Percentiles rank a stretch among this genome's conserved stretches.
Evolutionary conservation across 2,888 invertebrate genomes (phyloP).

Genomic region (Drosophila vallismaia): DNA sequence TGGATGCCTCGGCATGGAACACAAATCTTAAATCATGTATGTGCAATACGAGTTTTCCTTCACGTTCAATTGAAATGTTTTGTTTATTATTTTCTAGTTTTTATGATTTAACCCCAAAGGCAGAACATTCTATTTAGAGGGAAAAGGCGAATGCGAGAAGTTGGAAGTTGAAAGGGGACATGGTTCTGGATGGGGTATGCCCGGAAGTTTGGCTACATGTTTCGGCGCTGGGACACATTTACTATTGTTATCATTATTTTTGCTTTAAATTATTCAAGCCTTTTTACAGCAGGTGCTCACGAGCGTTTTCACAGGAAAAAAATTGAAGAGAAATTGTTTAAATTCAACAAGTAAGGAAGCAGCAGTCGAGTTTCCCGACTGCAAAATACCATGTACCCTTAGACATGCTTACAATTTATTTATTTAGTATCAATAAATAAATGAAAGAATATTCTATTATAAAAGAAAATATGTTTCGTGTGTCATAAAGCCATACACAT

Average conservation of each 20-base stretch:
- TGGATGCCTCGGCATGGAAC: constrained; percentile 11
- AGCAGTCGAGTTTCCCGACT: too few species aligned
- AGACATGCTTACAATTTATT: too few species aligned
- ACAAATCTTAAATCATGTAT: constrained; percentile 64
- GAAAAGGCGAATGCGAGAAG: constrained; percentile 1
- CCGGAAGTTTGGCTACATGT: constrained; percentile 73
- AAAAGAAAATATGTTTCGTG: too few species aligned
- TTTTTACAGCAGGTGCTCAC: constrained; percentile 53
- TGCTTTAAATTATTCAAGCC: constrained; percentile 35
- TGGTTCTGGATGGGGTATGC: constrained; percentile 24
- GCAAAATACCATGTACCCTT: too few species aligned
- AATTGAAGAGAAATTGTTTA: neutral
- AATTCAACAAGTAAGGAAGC: too few species aligned
- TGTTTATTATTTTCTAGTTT: constrained; percentile 77
- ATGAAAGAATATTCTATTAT: too few species aligned
- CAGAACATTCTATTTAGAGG: constrained; percentile 10
- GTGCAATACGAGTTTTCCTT: constrained; percentile 72
- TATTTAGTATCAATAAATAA: too few species aligned
- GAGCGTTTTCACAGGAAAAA: constrained; percentile 37
- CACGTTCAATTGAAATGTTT: constrained; percentile 78
- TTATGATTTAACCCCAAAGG: constrained; percentile 77
- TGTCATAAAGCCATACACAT: too few species aligned
- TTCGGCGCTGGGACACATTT: constrained; percentile 21
- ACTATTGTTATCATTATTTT: constrained; percentile 49
- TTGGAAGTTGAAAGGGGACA: constrained; percentile 3